A percentile compares a stretch with the other conserved stretches of the same genome.
Evolutionary conservation across 2,888 invertebrate genomes (phyloP).

Genomic region (Yponomeuta cagnagella): DNA sequence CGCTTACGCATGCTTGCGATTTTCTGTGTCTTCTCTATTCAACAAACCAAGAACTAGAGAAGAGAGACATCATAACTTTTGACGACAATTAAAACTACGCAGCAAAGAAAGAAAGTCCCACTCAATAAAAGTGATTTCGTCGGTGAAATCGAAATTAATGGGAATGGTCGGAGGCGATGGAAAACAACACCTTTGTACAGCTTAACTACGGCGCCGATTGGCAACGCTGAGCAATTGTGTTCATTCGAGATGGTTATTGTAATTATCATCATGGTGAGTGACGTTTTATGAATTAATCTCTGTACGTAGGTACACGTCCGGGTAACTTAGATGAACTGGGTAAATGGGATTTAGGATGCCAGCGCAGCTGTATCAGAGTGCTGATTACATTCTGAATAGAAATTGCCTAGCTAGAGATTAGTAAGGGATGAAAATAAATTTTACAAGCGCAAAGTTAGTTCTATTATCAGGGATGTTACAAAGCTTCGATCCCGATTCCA

Average conservation of each 20-base stretch:
- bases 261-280: not conserved
- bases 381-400: too few relatives aligned
- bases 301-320: not conserved
- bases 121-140: slow-evolving; percentile 1
- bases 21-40: too few relatives aligned
- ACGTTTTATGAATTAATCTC: slow-evolving; percentile 3
- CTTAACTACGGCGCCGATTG: not conserved
- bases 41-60: not conserved
- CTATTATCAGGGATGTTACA: too few relatives aligned
- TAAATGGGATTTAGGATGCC: too few relatives aligned
- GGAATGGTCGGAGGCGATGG: not conserved
- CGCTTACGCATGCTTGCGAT: too few relatives aligned
- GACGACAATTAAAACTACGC: not conserved
- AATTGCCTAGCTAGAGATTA: too few relatives aligned
- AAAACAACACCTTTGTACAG: not conserved
- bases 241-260: not conserved
- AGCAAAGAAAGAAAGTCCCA: not conserved
- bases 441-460: too few relatives aligned
- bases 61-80: not conserved
- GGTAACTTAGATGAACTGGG: not conserved
- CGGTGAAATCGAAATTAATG: slow-evolving; percentile 11
- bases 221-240: not conserved
- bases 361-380: too few relatives aligned
- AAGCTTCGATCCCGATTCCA: too few relatives aligned
- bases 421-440: too few relatives aligned